Conservation (phyloP, 2,888 invertebrate species). For the Stenurella melanura region DNA sequence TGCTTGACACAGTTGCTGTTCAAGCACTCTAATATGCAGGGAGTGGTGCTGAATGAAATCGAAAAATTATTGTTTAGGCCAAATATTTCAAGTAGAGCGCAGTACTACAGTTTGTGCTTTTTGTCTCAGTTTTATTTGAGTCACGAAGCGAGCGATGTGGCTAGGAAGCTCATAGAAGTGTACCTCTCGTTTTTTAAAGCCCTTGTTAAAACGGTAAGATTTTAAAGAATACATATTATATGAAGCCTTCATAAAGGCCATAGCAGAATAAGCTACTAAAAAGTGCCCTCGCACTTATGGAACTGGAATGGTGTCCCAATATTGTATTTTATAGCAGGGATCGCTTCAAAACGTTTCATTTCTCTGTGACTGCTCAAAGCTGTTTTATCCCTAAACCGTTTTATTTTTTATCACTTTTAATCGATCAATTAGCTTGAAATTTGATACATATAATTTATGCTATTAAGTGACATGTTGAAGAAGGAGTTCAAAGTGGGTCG, state of each 20-base stretch:
- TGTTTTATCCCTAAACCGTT: too few relatives aligned
- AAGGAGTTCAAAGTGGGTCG: too few relatives aligned
- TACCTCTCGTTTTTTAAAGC: constrained; percentile 98
- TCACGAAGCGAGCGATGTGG: constrained; percentile 83
- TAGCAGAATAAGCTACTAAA: too few relatives aligned
- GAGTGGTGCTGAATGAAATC: constrained; percentile 89
- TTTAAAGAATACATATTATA: background rate
- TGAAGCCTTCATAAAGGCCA: background rate
- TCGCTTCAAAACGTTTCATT: too few relatives aligned
- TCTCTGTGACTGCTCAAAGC: too few relatives aligned
- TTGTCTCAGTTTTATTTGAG: constrained; percentile 89
- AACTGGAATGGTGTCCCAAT: too few relatives aligned
- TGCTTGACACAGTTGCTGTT: constrained; percentile 88
- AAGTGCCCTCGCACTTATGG: too few relatives aligned
- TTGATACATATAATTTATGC: too few relatives aligned
- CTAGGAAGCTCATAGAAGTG: constrained; percentile 89
- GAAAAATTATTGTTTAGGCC: constrained; percentile 90
- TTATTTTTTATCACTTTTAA: too few relatives aligned
- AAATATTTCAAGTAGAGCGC: constrained; percentile 89
- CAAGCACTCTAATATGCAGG: constrained; percentile 91
- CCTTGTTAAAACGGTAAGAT: constrained; percentile 83
- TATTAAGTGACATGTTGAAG: too few relatives aligned
- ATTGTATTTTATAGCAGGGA: too few relatives aligned
- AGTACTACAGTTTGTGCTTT: constrained; percentile 95
- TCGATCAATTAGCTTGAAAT: too few relatives aligned